These are phyloP conservation scores for Lerista edwardsae DNA, from an alignment of 2,797 vertebrate species.

Conservation along the genomic window DNA sequence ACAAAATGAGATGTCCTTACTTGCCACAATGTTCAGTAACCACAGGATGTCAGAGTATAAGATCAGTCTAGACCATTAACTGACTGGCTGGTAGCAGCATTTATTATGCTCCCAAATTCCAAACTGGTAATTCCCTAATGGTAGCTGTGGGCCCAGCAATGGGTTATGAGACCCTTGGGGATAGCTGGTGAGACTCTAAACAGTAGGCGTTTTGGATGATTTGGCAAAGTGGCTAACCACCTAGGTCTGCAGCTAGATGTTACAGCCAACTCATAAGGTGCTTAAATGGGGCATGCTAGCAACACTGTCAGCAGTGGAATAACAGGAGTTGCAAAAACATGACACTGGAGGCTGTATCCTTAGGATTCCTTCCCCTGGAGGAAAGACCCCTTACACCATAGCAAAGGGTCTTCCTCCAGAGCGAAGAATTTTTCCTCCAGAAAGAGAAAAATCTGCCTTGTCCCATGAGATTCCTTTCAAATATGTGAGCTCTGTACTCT, in stretches of 20 bases:
- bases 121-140: too few species aligned
- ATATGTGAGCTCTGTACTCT: neutral
- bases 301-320: neutral
- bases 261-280: neutral
- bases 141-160: too few species aligned
- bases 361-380: too few species aligned
- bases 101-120: too few species aligned
- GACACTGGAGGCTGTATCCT: neutral
- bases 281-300: neutral
- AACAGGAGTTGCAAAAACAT: too few species aligned
- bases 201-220: neutral
- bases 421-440: neutral
- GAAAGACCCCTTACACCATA: too few species aligned
- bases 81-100: too few species aligned
- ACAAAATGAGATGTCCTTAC: neutral
- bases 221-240: neutral
- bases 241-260: neutral
- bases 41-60: neutral
- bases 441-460: neutral
- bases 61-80: too few species aligned
- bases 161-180: neutral
- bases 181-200: neutral
- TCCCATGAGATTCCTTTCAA: neutral
- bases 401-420: too few species aligned
- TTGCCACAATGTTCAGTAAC: neutral